Base-by-base conservation (phyloP, 2,888 invertebrate genomes). In the Anorthoa munda region DNA sequence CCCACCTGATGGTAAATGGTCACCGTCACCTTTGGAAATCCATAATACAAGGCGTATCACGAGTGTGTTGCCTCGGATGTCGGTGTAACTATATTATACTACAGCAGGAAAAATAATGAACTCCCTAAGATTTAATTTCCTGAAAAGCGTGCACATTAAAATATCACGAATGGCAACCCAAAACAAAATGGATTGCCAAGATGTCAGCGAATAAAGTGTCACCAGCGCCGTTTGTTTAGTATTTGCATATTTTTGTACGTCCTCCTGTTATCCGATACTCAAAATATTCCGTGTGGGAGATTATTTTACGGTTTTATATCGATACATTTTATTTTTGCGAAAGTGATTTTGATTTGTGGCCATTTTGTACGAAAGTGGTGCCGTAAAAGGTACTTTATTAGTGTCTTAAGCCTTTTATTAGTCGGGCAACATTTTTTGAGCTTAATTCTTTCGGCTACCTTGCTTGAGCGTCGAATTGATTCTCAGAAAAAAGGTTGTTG, bases 191-290 rank as follows among this genome's bases (percentile, higher is more conserved):
- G 72, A 86, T 80, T 81, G 74, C 78, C 79, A 82, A 84, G 84
- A 86, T 83, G 90, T 88, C 89, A 88, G 85, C 71, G 79, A 87
- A 90, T 90, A 91, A 91, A 90, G 86, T 90, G 90, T 89, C 87
- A 75, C 82, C 82, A 79, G 72, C 66, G 59, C 84, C 77, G 85
- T 88, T 89, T 89, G 86, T 88, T 86, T 87, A 85, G 78, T 75
- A 89, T 89, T 88, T 88, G 84, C 87, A 90, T 89, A 88, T 83
- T 79, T 83, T 84, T 72, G 71, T 66, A 67, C 77, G 61, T 67
- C 73, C 83, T 67, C 63, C 81, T 82, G 86, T 82, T 86, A 87
- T 81, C 50, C 79, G 84, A 87, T 86, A 87, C 65, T 84, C 86
- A 84, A 86, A 86, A 87, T 86, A 86, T 84, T 86, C 76, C 26